Base-by-base conservation (phyloP, 2,797 vertebrate species). In the Chelon auratus region DNA sequence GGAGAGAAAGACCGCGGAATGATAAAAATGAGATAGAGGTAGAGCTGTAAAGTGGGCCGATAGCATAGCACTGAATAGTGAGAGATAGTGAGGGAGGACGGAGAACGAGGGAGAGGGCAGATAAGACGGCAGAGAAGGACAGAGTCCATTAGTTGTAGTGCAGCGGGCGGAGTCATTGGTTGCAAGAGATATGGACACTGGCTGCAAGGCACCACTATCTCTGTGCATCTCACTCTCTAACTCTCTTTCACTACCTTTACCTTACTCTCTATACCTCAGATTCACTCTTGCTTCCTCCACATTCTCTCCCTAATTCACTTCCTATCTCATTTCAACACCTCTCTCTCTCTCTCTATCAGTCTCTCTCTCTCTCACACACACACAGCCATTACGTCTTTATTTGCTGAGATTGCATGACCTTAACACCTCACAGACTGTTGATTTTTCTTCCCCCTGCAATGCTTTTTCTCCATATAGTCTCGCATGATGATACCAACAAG, bases 361-460 rank as follows among this genome's bases (percentile, higher is more conserved):
- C 71, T 79, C 82, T 82, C 72, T 66, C 84, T 82, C 64, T 52
- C 68, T 20, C 12, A 54, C 65, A 62, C 68, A 57, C 58, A 68
- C 69, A 58, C 60, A 71, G 75, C 77, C 86, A 83, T 85, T 79
- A 83, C 79, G 84, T 74, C 86, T 91, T 87, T 88, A 90, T 89
- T 86, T 85, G 82, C 78, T 91, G 80, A 89, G 86, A 64, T 79
- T 87, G 87, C 89, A 85, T 81, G 89, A 89, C 89, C 83, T 88
- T 71, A 85, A 78, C 81, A 77, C 77, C 80, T 75, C 74, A 57
- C 77, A 40, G 33, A 76, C 62, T 87, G 73, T 79, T 76, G 62
- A 69, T 61, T 58, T 75, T 71, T 78, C 51, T 45, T 20, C 1
- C 2, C 51, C 43, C 56, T n/a, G 40, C 58, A 64, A 77, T 75